Conservation (phyloP, 2,797 vertebrate genomes). For the Halcyon smyrnensis region DNA sequence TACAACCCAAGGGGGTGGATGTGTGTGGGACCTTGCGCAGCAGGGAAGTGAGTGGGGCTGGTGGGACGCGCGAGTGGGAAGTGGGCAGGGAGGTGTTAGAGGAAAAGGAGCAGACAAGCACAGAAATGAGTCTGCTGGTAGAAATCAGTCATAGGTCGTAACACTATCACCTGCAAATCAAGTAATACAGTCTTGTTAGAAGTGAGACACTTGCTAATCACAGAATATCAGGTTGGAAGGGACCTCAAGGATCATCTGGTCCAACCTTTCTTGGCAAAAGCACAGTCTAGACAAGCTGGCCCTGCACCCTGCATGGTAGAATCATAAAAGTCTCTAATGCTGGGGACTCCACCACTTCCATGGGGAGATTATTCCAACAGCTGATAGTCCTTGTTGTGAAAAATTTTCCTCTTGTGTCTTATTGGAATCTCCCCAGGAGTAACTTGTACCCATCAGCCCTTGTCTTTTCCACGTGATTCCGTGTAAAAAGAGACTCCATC, state of each 20-base stretch:
- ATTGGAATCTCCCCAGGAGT: not conserved
- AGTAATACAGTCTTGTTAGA: not conserved
- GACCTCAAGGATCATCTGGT: not conserved
- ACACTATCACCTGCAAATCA: not conserved
- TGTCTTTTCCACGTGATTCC: not conserved
- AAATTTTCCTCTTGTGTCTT: not conserved
- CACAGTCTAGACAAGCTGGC: not conserved
- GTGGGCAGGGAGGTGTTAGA: not conserved
- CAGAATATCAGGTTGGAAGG: not conserved
- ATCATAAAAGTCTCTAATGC: not conserved
- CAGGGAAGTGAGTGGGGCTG: accelerated
- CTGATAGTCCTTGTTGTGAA: not conserved
- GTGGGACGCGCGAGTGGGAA: accelerated
- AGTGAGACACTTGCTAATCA: not conserved
- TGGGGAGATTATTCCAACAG: not conserved
- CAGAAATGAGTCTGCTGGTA: not conserved
- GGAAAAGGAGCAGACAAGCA: not conserved
- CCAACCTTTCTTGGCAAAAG: not conserved
- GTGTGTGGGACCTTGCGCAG: accelerated
- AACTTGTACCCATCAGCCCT: not conserved
- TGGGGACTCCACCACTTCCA: not conserved
- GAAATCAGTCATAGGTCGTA: not conserved
- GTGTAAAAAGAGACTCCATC: not conserved
- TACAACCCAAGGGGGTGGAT: accelerated
- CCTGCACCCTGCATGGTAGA: not conserved